These are phyloP conservation scores for Hirundo rustica DNA, from an alignment of 2,797 vertebrate genomes.

Conservation along the genomic window DNA sequence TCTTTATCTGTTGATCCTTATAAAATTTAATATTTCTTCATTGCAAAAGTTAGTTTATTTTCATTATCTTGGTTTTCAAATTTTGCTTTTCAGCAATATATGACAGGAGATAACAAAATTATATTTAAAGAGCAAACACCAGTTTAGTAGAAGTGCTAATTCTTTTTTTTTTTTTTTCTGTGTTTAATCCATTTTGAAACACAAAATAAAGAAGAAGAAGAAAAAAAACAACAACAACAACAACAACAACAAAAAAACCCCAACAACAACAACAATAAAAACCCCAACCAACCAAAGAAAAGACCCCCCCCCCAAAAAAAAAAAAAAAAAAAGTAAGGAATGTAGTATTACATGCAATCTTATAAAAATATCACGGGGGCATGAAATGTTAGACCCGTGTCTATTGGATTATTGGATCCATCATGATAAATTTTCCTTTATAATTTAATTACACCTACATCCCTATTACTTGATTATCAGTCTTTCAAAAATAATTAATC, in stretches of 20 bases:
- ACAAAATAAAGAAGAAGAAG: background rate
- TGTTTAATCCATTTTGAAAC: background rate
- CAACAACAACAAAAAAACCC: too few species aligned
- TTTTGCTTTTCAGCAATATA: background rate
- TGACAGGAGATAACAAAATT: background rate
- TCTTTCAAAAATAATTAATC: background rate
- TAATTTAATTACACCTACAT: background rate
- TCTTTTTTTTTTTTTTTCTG: background rate
- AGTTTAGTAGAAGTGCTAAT: background rate
- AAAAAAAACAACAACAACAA: background rate
- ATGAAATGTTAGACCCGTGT: background rate
- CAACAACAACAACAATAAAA: background rate
- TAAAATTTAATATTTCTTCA: background rate
- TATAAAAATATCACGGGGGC: background rate
- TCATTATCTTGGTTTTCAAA: background rate
- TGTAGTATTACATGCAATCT: background rate
- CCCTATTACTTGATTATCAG: background rate
- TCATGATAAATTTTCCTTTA: background rate
- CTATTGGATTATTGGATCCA: background rate
- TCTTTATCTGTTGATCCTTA: background rate
- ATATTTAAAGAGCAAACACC: background rate
- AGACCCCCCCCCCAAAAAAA: too few species aligned
- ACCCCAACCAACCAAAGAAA: accelerated
- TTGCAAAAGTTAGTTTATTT: background rate
- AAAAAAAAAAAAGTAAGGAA: background rate